Conservation (phyloP, 2,113 vertebrate genomes). For the Peromyscus maniculatus region DNA sequence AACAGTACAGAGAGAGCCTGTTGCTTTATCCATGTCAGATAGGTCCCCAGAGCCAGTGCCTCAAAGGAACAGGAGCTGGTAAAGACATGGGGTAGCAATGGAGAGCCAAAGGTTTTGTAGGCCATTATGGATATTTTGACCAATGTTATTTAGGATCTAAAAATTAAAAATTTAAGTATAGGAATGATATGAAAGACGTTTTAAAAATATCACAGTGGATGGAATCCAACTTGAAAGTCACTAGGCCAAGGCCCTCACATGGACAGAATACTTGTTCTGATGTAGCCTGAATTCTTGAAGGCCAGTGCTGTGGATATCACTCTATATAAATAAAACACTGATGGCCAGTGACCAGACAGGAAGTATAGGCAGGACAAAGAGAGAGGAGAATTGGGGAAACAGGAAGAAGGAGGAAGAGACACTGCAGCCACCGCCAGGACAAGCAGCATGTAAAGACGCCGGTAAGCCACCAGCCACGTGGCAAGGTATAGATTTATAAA, state of each 20-base stretch:
- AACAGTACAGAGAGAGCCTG: neutral
- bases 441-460: too few species aligned
- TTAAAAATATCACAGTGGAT: neutral
- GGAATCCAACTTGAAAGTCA: slow-evolving; percentile 7
- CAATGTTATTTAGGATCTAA: slow-evolving; percentile 37
- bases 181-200: neutral
- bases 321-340: too few species aligned
- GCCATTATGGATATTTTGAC: neutral
- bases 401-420: too few species aligned
- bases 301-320: too few species aligned
- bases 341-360: too few species aligned
- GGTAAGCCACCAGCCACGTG: too few species aligned
- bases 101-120: neutral
- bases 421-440: too few species aligned
- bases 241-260: neutral
- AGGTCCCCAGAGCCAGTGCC: neutral
- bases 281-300: neutral
- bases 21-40: neutral
- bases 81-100: neutral
- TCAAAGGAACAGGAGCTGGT: neutral
- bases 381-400: too few species aligned
- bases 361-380: too few species aligned
- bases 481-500: too few species aligned
- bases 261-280: neutral
- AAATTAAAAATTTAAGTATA: slow-evolving; percentile 21